Evolutionary conservation across 1,140 invertebrate species (phyloP).

Genomic region (Drosophila parabipectinata): DNA sequence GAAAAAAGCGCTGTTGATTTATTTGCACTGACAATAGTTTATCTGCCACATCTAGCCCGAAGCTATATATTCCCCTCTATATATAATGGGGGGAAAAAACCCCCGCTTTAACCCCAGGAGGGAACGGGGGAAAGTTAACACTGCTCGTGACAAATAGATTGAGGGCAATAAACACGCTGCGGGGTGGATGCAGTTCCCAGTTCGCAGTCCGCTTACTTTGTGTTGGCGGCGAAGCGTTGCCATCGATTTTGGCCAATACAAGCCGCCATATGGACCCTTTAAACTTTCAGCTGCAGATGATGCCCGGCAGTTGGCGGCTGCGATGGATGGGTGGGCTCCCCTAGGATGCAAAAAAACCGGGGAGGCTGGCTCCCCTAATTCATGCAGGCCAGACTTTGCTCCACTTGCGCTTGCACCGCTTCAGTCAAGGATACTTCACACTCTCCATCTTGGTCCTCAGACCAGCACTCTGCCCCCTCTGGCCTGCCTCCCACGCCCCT

Average conservation of each 20-base stretch:
- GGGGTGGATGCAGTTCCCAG: background rate
- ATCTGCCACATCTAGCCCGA: slow-evolving; percentile 42
- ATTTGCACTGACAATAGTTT: slow-evolving; percentile 49
- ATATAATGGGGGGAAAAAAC: slow-evolving; percentile 1
- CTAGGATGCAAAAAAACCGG: slow-evolving; percentile 34
- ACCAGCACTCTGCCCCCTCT: background rate
- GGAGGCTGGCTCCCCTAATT: slow-evolving; percentile 53
- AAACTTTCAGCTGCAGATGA: slow-evolving; percentile 18
- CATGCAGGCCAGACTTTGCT: slow-evolving; percentile 48
- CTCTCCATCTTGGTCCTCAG: slow-evolving; percentile 5
- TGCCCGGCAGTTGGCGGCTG: background rate
- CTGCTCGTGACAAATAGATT: slow-evolving; percentile 26
- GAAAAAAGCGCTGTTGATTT: slow-evolving; percentile 36
- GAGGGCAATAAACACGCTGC: slow-evolving; percentile 40
- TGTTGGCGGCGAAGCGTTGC: background rate
- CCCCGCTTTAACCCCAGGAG: slow-evolving; percentile 19
- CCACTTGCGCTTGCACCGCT: slow-evolving; percentile 52
- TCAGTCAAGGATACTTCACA: slow-evolving; percentile 66
- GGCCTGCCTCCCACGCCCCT: background rate
- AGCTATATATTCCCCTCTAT: slow-evolving; percentile 5
- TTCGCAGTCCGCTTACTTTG: slow-evolving; percentile 30
- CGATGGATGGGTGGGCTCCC: background rate
- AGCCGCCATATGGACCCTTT: slow-evolving; percentile 17
- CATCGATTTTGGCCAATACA: slow-evolving; percentile 39
- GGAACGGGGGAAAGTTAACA: slow-evolving; percentile 40